Base-by-base conservation (phyloP, 1,140 invertebrate genomes). In the Scaptodrosophila lebanonensis region DNA sequence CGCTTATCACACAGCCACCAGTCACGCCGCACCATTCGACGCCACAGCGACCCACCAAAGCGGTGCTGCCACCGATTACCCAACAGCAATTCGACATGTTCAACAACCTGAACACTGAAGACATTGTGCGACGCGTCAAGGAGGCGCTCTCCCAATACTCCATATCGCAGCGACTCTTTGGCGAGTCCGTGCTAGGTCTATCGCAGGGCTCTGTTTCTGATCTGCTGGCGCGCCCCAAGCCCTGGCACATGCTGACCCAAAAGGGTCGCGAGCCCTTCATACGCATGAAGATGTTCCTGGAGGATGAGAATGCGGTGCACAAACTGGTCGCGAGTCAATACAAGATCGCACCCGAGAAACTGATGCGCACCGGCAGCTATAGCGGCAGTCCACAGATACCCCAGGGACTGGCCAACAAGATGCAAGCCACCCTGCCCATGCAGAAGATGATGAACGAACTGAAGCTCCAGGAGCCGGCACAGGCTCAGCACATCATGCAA, bases 51-150 rank as follows among this genome's bases (percentile, higher is more conserved):
- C 97, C 97, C 8, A 91, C 98, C 51, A 97, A 97, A 88, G 96
- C 97, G 6, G 97, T 99, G 9, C 90, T 99, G 69, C 97, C 97
- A 13, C 98, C 98, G 0, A 99, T 99, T 54, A 99, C 97, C 0
- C 98, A 99, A 85, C 97, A 99, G 83, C 97, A 99, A 85, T 99
- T 99, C 88, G 98, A 99, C 88, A 93, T 97, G 87, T 99, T 98
- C 89, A 96, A 98, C 84, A 97, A 97, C 87, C 91, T 99, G 35
- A 98, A 99, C 86, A 99, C 98, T 0, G 98, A 99, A 89, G 97
- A 99, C 61, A 97, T 99, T 62, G 98, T 99, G 16, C 94, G 97
- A 68, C 95, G 95, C 88, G 95, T 99, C 2, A 99, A 99, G 88
- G 98, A 99, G 88, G 96, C 97, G 63, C 89, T 99, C 32, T 98